Conservation (phyloP, 2,888 invertebrate genomes). For the Acleris emargana region DNA sequence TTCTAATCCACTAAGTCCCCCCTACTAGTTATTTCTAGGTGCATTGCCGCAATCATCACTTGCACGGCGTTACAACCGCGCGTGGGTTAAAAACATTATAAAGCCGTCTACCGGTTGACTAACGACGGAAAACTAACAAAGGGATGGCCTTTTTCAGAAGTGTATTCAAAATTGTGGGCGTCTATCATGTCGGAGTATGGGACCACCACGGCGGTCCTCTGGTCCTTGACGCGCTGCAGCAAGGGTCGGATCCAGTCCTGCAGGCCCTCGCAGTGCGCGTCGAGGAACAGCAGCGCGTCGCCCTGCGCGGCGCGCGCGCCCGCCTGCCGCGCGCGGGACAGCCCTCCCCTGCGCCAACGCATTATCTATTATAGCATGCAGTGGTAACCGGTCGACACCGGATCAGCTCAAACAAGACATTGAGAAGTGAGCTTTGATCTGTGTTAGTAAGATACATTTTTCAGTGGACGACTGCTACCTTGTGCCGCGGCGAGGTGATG, state of each 20-base stretch:
- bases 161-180: neutral
- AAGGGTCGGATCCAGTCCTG: slow-evolving; percentile 94
- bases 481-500: no score
- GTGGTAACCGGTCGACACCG: no score
- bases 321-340: slow-evolving; percentile 89
- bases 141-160: neutral
- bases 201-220: slow-evolving; percentile 47
- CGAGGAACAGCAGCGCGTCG: slow-evolving; percentile 92
- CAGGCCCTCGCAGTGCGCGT: slow-evolving; percentile 94
- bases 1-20: no score
- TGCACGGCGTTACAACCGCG: no score
- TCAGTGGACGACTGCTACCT: no score
- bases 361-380: no score
- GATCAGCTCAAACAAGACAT: no score
- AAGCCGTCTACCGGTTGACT: neutral
- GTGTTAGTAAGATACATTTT: no score
- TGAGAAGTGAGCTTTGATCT: no score
- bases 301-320: slow-evolving; percentile 90
- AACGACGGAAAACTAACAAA: neutral
- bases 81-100: neutral
- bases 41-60: no score
- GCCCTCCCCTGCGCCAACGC: neutral
- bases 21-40: no score
- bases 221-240: slow-evolving; percentile 89
- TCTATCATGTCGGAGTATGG: slow-evolving; percentile 9